Evolutionary conservation across 2,888 invertebrate genomes (phyloP).

Genomic region (Rhagophthalmus giganteus): DNA sequence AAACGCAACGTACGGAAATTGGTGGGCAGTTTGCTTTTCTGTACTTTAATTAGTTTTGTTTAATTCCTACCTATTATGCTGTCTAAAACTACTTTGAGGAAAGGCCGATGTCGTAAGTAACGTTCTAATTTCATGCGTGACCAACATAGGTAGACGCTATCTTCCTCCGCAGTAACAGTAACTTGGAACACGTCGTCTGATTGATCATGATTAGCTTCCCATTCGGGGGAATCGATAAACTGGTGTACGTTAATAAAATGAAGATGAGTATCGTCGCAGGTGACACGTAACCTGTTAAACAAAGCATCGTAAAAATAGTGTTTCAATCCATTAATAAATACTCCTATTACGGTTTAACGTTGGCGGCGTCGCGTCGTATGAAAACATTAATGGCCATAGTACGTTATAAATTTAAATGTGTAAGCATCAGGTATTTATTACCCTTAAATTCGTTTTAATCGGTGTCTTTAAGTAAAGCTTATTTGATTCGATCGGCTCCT

Average conservation of each 20-base stretch:
- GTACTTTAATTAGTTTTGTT: too few species aligned
- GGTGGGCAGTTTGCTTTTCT: too few species aligned
- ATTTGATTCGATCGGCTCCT: too few species aligned
- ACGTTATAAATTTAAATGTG: too few species aligned
- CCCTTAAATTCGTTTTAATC: too few species aligned
- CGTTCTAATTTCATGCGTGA: conserved; percentile 74
- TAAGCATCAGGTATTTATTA: too few species aligned
- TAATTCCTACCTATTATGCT: conserved; percentile 72
- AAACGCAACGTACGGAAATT: too few species aligned
- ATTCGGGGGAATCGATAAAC: conserved; percentile 88
- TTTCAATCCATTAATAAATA: background rate
- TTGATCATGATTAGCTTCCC: conserved; percentile 79
- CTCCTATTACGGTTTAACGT: too few species aligned
- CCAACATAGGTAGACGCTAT: conserved; percentile 79
- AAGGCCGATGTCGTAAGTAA: conserved; percentile 72
- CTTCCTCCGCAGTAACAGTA: conserved; percentile 76
- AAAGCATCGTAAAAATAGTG: background rate
- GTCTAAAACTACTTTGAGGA: conserved; percentile 74
- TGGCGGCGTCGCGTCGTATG: too few species aligned
- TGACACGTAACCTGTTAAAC: conserved; percentile 71
- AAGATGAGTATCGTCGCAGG: conserved; percentile 79
- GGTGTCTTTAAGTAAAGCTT: too few species aligned
- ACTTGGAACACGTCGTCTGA: conserved; percentile 81
- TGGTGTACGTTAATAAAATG: conserved; percentile 80
- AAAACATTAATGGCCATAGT: background rate